Base-by-base conservation (phyloP, 1,140 invertebrate species). In the Acromyrmex heyeri region DNA sequence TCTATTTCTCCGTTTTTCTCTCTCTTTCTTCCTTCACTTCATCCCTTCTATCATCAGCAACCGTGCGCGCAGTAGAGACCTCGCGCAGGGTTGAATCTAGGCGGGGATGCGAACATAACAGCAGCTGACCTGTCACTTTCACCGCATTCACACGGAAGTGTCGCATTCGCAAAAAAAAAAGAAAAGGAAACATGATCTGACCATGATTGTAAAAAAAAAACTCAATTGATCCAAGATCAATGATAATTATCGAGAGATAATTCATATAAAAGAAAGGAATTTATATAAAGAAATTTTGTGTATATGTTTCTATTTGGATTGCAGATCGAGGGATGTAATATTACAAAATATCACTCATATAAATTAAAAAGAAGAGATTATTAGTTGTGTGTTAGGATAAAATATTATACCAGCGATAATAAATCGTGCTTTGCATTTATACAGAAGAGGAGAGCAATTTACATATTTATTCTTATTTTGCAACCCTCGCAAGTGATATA, bases 121-220 rank as follows among this genome's bases (percentile, higher is more conserved):
- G 53, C 59, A 69, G 81, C 69, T 72, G 73, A 72, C 72, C 44
- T 86, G 30, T 81, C 53, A 57, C 67, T 50, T 34, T 48, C 73
- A 77, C 82, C 48, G 38, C n/a, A 76, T 14, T 85, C 27, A 4
- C 44, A 8, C 24, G n/a, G 0, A 62, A 27, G 21, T 61, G 79
- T 21, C 55, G 55, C 50, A 48, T 75, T 55, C 14, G 8, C 18
- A 38, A 50, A 59, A 62, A 34, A 77, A 77, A n/a, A 50, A 57
- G 18, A 57, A 21, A 24, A 53, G n/a, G 30, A 48, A 12, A 61
- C 65, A 8, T 16, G 3, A 24, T 48, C 10, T 6, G 34, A 21
- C 3, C n/a, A 18, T 48, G 6, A 14, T 50, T 48, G 8, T 44
- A 27, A 50, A 14, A 50, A 14, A 21, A 21, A 14, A n/a, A 69